Percentiles rank a stretch among this genome's conserved stretches.
phyloP scores from a whole-genome alignment of 64 coral and sea anemone genomes.

The Platygyra sinensis region DNA sequence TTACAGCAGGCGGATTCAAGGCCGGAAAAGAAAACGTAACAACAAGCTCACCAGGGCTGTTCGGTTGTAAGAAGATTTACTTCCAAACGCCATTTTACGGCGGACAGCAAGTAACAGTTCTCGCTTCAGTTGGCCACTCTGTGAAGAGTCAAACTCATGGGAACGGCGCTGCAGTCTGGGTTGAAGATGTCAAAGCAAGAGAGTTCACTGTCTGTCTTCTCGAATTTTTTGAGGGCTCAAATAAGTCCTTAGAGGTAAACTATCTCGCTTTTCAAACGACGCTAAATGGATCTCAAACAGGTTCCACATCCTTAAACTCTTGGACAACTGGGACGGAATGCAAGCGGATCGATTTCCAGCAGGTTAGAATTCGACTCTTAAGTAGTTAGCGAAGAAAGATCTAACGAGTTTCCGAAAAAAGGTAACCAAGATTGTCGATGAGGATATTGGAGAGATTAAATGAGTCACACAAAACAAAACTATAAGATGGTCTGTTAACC shows the following conservation, averaged over 20 bases:
- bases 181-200: not conserved
- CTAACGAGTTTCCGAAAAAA: no score
- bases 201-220: no score
- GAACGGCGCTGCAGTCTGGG: slow-evolving; percentile 57
- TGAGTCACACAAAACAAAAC: no score
- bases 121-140: slow-evolving; percentile 31
- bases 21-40: no score
- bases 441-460: no score
- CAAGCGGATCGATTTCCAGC: no score
- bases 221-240: not conserved
- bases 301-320: not conserved
- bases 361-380: no score
- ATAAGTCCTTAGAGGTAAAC: slow-evolving; percentile 19
- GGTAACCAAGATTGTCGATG: no score
- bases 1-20: no score
- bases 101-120: slow-evolving; percentile 4
- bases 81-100: slow-evolving; percentile 25
- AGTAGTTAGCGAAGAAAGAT: no score
- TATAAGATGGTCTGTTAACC: no score
- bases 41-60: not conserved
- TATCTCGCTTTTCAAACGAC: slow-evolving; percentile 28
- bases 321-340: no score
- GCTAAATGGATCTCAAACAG: slow-evolving; percentile 39
- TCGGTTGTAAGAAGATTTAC: slow-evolving; percentile 17
- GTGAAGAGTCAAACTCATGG: not conserved